These are phyloP conservation scores for Drosophila setifemur DNA, from an alignment of 1,140 invertebrate species.

Conservation along the genomic window DNA sequence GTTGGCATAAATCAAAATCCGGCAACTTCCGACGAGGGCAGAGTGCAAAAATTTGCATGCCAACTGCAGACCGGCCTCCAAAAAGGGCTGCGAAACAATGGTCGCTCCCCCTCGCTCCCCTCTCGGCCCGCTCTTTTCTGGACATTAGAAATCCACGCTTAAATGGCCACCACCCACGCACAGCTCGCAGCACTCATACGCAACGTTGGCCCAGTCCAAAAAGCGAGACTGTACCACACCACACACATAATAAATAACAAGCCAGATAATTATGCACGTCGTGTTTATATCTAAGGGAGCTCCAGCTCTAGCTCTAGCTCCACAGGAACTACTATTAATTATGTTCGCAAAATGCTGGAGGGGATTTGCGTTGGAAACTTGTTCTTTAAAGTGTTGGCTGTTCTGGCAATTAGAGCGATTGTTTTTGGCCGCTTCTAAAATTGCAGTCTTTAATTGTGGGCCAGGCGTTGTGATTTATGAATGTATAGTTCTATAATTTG, in stretches of 20 bases:
- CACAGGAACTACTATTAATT: constrained; percentile 40
- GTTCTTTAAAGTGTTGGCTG: constrained; percentile 22
- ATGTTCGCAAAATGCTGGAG: constrained; percentile 10
- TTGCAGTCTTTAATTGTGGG: constrained; percentile 66
- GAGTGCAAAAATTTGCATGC: constrained; percentile 78
- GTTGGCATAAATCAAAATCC: constrained; percentile 80
- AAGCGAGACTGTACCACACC: constrained; percentile 24
- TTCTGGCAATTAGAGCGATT: constrained; percentile 45
- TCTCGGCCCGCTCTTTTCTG: constrained; percentile 1
- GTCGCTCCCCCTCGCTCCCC: background rate
- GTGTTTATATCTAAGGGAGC: constrained; percentile 50
- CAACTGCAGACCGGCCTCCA: constrained; percentile 36
- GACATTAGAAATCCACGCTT: constrained; percentile 66
- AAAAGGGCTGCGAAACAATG: constrained; percentile 46
- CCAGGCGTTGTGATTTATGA: constrained; percentile 56
- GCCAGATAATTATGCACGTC: constrained; percentile 72
- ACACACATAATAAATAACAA: constrained; percentile 72
- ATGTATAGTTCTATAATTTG: constrained; percentile 26
- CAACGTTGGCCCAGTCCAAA: constrained; percentile 51
- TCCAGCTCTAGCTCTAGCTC: constrained; percentile 5
- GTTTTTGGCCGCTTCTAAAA: constrained; percentile 49
- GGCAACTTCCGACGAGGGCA: constrained; percentile 74
- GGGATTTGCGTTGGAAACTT: background rate
- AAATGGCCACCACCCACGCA: constrained; percentile 73
- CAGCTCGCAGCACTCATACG: constrained; percentile 63